Conservation (phyloP, 2,113 vertebrate genomes). For the Eublepharis macularius region DNA sequence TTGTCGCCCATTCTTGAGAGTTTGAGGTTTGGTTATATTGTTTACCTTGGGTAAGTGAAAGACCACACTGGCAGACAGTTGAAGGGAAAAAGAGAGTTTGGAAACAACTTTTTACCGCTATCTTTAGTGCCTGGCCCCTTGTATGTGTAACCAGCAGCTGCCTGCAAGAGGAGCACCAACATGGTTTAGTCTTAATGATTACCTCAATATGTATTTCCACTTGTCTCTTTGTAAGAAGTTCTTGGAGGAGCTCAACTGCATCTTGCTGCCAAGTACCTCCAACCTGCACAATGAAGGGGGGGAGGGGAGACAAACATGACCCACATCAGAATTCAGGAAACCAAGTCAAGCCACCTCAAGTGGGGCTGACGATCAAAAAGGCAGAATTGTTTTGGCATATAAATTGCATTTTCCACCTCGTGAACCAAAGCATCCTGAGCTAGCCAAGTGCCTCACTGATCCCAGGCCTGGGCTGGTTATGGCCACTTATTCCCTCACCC, state of each 20-base stretch:
- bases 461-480: not conserved
- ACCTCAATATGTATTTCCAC: slow-evolving; percentile 85
- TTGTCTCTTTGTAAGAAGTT: slow-evolving; percentile 81
- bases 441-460: not conserved
- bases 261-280: slow-evolving; percentile 86
- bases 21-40: not conserved
- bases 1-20: not conserved
- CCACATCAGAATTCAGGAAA: not conserved
- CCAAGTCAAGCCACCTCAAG: not conserved
- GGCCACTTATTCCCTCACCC: not conserved
- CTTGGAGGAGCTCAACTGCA: slow-evolving; percentile 82
- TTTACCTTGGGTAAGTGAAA: not conserved
- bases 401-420: not conserved
- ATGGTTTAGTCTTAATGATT: slow-evolving; percentile 28
- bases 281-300: slow-evolving; percentile 68
- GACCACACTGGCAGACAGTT: not conserved
- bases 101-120: not conserved
- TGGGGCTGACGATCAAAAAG: not conserved
- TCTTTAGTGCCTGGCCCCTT: not conserved
- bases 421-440: no score
- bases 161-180: not conserved
- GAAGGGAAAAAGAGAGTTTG: not conserved
- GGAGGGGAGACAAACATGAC: not conserved
- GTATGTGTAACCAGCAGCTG: not conserved
- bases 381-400: not conserved